A percentile compares a stretch with the other conserved stretches of the same genome.
Conservation (phyloP, 1,140 invertebrate species). For the Pseudomyrmex concolor region DNA sequence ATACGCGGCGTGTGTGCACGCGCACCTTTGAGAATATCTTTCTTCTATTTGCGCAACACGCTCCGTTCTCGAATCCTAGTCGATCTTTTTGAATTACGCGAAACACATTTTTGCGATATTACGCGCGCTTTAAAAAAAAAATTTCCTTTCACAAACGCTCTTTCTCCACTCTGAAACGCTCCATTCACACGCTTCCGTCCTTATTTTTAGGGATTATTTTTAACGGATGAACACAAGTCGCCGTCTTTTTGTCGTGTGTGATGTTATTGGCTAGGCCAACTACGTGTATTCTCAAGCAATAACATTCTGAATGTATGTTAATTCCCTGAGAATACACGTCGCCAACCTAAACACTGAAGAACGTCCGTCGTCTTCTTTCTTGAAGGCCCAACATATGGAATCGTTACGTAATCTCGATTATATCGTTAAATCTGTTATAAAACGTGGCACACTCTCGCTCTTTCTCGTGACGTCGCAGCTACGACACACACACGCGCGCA, state of each 20-base stretch:
- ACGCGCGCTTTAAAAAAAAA: too few relatives aligned
- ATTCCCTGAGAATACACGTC: constrained; percentile 98
- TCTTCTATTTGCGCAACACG: too few relatives aligned
- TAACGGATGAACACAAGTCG: constrained; percentile 17
- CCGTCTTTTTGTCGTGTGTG: constrained; percentile 35
- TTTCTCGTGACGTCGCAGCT: too few relatives aligned
- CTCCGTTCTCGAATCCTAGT: too few relatives aligned
- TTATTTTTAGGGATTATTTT: constrained; percentile 13
- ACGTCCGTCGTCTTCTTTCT: constrained; percentile 28
- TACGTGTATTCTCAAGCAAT: constrained; percentile 99
- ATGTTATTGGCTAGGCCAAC: constrained; percentile 85
- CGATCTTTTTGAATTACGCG: too few relatives aligned
- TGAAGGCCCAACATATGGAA: background rate
- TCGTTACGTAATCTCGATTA: background rate
- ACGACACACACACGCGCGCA: too few relatives aligned
- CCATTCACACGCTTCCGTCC: background rate
- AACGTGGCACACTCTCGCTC: too few relatives aligned
- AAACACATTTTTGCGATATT: too few relatives aligned
- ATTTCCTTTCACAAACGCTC: too few relatives aligned
- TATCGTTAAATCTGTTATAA: background rate
- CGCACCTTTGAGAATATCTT: too few relatives aligned
- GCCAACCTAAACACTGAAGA: constrained; percentile 87
- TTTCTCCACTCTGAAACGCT: too few relatives aligned
- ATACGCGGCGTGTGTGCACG: too few relatives aligned
- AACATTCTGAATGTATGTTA: constrained; percentile 96